Percentiles rank a stretch among this genome's conserved stretches.
Conservation (phyloP, 92 coral and sea anemone species). For the Porites evermanni region DNA sequence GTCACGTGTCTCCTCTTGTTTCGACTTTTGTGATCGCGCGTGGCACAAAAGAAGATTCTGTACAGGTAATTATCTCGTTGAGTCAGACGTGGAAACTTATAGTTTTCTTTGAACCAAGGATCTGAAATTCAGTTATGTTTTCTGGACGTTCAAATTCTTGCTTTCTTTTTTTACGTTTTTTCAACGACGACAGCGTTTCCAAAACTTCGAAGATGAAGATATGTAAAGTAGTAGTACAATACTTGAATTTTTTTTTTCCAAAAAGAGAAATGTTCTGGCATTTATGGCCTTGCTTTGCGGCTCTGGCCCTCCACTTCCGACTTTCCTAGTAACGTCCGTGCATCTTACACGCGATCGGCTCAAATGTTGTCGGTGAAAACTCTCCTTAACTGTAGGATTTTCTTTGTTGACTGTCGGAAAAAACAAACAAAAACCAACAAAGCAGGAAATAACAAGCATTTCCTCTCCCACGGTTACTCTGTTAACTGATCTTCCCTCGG, state of each 20-base stretch:
- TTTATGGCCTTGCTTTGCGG: too few species aligned
- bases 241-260: not conserved
- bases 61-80: constrained; percentile 12
- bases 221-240: not conserved
- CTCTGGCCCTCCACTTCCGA: too few species aligned
- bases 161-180: not conserved
- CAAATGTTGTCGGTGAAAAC: too few species aligned
- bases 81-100: not conserved
- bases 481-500: not conserved
- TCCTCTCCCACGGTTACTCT: not conserved
- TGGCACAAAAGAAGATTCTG: constrained; percentile 20
- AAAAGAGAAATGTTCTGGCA: too few species aligned
- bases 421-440: too few species aligned
- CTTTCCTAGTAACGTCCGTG: too few species aligned
- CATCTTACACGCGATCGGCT: too few species aligned
- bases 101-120: not conserved
- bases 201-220: not conserved
- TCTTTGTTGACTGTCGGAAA: too few species aligned
- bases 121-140: not conserved
- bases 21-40: constrained; percentile 27
- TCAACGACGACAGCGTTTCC: not conserved
- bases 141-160: not conserved
- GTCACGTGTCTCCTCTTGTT: constrained; percentile 41
- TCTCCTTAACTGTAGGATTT: too few species aligned
- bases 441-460: too few species aligned